These are phyloP conservation scores for Aromia moschata DNA, from an alignment of 2,888 invertebrate species.

Conservation along the genomic window DNA sequence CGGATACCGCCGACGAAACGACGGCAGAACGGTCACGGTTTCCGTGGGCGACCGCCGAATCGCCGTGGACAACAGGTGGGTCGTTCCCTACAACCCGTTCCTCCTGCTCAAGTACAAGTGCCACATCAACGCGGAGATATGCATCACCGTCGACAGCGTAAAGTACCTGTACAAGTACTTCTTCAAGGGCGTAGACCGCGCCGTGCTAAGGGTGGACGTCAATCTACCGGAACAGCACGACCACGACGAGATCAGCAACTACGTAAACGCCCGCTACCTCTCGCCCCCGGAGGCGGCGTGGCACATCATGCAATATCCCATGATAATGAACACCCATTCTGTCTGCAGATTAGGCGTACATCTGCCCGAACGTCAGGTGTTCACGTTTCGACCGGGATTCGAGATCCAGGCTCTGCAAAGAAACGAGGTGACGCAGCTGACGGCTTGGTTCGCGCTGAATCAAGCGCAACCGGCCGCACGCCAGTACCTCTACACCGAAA, in stretches of 20 bases:
- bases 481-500: neutral
- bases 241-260: neutral
- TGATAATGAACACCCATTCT: neutral
- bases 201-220: neutral
- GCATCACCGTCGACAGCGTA: neutral
- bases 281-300: too few species aligned
- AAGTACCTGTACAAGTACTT: slow-evolving; percentile 17
- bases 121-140: slow-evolving; percentile 1
- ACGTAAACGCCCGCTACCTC: neutral
- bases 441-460: slow-evolving; percentile 3
- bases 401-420: neutral
- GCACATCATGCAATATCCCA: neutral
- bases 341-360: neutral
- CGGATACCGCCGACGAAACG: slow-evolving; percentile 16
- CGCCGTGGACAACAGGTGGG: slow-evolving; percentile 6
- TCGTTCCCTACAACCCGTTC: slow-evolving; percentile 9
- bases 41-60: too few species aligned
- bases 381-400: neutral
- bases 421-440: too few species aligned
- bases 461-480: neutral
- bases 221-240: neutral
- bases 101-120: slow-evolving; percentile 2
- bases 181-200: slow-evolving; percentile 2
- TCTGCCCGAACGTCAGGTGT: neutral
- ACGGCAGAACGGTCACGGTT: neutral